These are phyloP conservation scores for Phasia obesa DNA, from an alignment of 2,888 invertebrate genomes.

Conservation along the genomic window DNA sequence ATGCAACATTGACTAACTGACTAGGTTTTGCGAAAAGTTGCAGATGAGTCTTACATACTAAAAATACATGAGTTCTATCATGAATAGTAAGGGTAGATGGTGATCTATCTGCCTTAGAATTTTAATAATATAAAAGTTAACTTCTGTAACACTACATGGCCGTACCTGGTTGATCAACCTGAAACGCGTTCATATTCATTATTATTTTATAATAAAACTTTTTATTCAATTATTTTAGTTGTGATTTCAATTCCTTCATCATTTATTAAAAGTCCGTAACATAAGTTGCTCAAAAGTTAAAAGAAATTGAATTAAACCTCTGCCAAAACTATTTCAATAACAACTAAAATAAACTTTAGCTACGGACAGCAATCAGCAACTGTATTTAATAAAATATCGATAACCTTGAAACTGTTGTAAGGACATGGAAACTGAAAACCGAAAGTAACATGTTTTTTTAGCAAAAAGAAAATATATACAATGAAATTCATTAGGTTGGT, in stretches of 20 bases:
- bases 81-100: no score
- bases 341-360: constrained; percentile 21
- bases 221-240: background rate
- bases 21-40: no score
- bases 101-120: no score
- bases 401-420: constrained; percentile 50
- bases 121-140: no score
- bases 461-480: background rate
- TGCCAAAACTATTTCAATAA: constrained; percentile 18
- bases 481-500: background rate
- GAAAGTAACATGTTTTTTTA: constrained; percentile 8
- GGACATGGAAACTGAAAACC: constrained; percentile 32
- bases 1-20: no score
- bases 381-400: background rate
- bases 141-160: no score
- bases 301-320: constrained; percentile 33
- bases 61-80: no score
- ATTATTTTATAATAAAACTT: no score
- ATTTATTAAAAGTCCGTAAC: background rate
- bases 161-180: no score
- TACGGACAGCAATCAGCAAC: background rate
- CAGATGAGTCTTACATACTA: no score
- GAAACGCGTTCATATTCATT: no score
- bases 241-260: background rate
- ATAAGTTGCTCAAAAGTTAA: constrained; percentile 52